Evolutionary conservation across 2,888 invertebrate species (phyloP), one percentile per base, ranked within the genome.

Genomic region (Monopis laevigella): DNA sequence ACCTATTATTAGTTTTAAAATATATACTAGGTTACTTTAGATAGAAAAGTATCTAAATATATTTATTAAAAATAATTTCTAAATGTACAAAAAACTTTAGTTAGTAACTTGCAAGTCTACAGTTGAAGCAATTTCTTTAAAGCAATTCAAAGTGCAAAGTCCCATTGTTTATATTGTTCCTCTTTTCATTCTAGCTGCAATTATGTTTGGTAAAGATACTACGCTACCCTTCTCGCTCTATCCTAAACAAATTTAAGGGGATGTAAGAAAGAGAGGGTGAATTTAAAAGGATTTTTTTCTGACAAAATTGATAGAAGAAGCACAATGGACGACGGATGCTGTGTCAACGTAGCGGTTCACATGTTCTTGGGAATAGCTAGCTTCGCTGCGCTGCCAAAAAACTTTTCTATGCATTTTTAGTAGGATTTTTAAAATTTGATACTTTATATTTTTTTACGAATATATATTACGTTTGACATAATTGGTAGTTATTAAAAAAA

Each of bases 321-420:
- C 72, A 75, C 75, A 80, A 73, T 75, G 67, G 63, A 63, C 66
- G 67, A 70, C 72, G 74, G 72, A 77, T 73, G 72, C 74, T 71
- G 71, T 77, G 68, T 78, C 71, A 65, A 71, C 74, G 71, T 73
- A 75, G 77, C 75, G 71, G 68, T 72, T 70, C 78, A 77, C 70
- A 75, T 78, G 77, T 72, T 80, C 74, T 67, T 67, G 72, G 70
- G 75, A 77, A 78, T 71, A 56, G 70, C n/a, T n/a, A n/a, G n/a
- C 73, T 67, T 70, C 55, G 68, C 63, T 69, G 65, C 61, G 63
- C 69, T 77, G 78, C 78, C 73, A 73, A 80, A 77, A 80, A 75
- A 58, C 54, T 57, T 62, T 57, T 64, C 52, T 64, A 56, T 59
- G 48, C 52, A 56, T 49, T 56, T 59, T 16, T 41, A 35, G 18